Evolutionary conservation across 2,797 vertebrate genomes (phyloP), one percentile per base, ranked within the genome.

Genomic region (Malurus splendens): DNA sequence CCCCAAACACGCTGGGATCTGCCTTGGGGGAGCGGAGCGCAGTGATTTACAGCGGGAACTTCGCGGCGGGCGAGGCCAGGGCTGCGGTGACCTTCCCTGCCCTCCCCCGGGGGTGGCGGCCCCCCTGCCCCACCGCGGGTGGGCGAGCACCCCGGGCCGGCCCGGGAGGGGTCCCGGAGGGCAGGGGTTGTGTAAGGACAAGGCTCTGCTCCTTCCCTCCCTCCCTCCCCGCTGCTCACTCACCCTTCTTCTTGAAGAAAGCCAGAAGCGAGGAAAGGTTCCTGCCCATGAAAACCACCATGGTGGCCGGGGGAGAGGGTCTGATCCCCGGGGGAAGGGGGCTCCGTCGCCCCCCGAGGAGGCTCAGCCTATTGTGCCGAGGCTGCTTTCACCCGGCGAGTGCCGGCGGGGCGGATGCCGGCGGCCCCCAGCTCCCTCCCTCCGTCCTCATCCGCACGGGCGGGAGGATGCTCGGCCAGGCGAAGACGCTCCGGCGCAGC

Each of bases 181-280:
- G 36, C 50, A 57, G 72, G 51, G 93, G 90, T 88, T 77, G 80
- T 7, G 30, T 56, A 45, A 95, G 90, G 94, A 92, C 93, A 65
- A 16, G 33, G 68, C 7, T 12, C 52, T 20, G 36, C 83, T 57
- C 75, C 74, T 27, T 76, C 22, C 55, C 39, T 45, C 48, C 80
- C 32, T 56, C 70, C 81, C 27, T 44, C 36, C 79, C 25, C 56
- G 54, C 71, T 6, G 14, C 74, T 91, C 89, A 98, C 98, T 99
- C 96, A 99, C 98, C 98, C 96, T 98, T 98, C 96, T 98, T 99
- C 96, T 99, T 99, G 97, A 99, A 99, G 96, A 98, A 93, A 74
- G 98, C 98, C 86, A 99, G 97, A 71, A 99, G 96, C 68, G 97
- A 98, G 61, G 96, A 97, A 92, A 99, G 93, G 88, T 97, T 98